Conservation (phyloP, 2,797 vertebrate genomes). For the Poecilia velifera region DNA sequence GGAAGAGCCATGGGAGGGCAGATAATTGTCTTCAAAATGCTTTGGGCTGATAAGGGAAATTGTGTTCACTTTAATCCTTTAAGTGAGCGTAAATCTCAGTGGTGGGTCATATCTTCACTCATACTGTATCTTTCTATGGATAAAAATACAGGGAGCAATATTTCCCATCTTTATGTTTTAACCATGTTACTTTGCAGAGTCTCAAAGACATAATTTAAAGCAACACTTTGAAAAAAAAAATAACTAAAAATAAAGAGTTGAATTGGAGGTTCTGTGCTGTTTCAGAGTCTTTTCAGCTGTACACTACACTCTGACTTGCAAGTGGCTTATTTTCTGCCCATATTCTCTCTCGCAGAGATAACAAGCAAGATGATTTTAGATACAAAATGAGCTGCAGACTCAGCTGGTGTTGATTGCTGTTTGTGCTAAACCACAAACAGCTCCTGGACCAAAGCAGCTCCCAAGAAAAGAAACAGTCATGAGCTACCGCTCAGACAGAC, state of each 20-base stretch:
- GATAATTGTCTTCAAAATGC: background rate
- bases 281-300: conserved; percentile 12
- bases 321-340: conserved; percentile 9
- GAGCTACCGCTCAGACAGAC: conserved; percentile 8
- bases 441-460: conserved; percentile 7
- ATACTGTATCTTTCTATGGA: background rate
- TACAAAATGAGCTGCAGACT: conserved; percentile 19
- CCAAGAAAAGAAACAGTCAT: conserved; percentile 18
- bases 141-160: background rate
- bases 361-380: conserved; percentile 32
- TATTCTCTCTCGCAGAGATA: conserved; percentile 15
- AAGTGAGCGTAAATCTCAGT: background rate
- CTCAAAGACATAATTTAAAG: background rate
- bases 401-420: conserved; percentile 29
- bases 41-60: background rate
- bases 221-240: background rate
- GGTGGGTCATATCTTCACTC: background rate
- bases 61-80: background rate
- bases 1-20: background rate
- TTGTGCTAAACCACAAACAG: conserved; percentile 27
- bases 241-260: background rate
- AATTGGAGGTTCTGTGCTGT: conserved; percentile 8
- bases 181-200: background rate
- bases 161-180: background rate
- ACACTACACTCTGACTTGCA: conserved; percentile 5